phyloP scores from a whole-genome alignment of 2,888 invertebrate genomes.

The Idaea aversata region DNA sequence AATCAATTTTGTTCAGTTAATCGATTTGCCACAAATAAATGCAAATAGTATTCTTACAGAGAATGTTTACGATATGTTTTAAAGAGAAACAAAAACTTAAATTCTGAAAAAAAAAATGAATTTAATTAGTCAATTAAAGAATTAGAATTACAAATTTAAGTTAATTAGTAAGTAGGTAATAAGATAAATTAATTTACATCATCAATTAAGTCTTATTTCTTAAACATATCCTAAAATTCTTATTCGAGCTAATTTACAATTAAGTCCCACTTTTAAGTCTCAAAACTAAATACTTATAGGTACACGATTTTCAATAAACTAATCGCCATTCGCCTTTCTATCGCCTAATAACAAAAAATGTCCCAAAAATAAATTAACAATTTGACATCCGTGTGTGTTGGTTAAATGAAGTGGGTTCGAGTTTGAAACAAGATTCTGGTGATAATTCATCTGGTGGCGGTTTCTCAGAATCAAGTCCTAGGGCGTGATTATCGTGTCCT shows the following conservation, averaged over 20 bases:
- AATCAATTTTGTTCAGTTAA: not conserved
- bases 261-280: not conserved
- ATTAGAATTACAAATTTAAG: not conserved
- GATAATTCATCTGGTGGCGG: slow-evolving; percentile 47
- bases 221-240: not conserved
- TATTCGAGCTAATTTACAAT: not conserved
- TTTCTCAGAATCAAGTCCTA: slow-evolving; percentile 63
- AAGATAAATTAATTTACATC: not conserved
- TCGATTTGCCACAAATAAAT: not conserved
- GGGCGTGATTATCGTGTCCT: slow-evolving; percentile 66
- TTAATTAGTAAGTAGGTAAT: not conserved
- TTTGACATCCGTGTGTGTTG: slow-evolving; percentile 14
- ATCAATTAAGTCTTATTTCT: not conserved
- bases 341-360: not conserved
- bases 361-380: not conserved
- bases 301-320: not conserved
- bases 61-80: no score
- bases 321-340: not conserved
- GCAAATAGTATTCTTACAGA: not conserved
- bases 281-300: not conserved
- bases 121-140: not conserved
- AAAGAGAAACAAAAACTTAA: not conserved
- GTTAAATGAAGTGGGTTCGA: slow-evolving; percentile 36
- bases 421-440: slow-evolving; percentile 46
- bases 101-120: not conserved